phyloP scores from a whole-genome alignment of 2,888 invertebrate genomes.

The Hypselothyrea guttata region DNA sequence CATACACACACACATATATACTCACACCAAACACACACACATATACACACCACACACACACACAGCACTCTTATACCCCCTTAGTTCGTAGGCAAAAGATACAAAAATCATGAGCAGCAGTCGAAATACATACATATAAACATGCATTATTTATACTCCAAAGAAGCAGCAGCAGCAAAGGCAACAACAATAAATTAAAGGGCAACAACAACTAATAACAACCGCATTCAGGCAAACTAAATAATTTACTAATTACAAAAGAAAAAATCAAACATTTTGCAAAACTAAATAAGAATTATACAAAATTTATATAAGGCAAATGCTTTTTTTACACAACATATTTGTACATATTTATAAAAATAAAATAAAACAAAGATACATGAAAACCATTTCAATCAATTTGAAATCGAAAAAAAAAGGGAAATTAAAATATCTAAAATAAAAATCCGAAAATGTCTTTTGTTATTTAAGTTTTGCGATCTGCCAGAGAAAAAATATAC shows the following conservation, averaged over 20 bases:
- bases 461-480: conserved; percentile 48
- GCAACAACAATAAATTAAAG: conserved; percentile 58
- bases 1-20: conserved; percentile 28
- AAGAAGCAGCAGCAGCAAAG: conserved; percentile 67
- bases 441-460: conserved; percentile 34
- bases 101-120: conserved; percentile 34
- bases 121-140: conserved; percentile 54
- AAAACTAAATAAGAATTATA: conserved; percentile 16
- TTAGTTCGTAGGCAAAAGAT: conserved; percentile 47
- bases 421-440: conserved; percentile 15
- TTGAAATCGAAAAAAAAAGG: conserved; percentile 27
- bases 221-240: conserved; percentile 49
- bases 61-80: conserved; percentile 27
- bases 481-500: conserved; percentile 41
- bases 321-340: conserved; percentile 64
- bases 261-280: conserved; percentile 24
- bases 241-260: conserved; percentile 16
- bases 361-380: conserved; percentile 22
- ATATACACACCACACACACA: conserved; percentile 31
- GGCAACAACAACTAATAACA: conserved; percentile 51
- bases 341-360: conserved; percentile 69
- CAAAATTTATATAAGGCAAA: conserved; percentile 51
- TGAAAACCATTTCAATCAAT: conserved; percentile 34
- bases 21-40: conserved; percentile 30
- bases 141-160: conserved; percentile 77